A percentile compares a stretch with the other conserved stretches of the same genome.
Evolutionary conservation across 2,888 invertebrate genomes (phyloP).

Genomic region (Venusia cambrica): DNA sequence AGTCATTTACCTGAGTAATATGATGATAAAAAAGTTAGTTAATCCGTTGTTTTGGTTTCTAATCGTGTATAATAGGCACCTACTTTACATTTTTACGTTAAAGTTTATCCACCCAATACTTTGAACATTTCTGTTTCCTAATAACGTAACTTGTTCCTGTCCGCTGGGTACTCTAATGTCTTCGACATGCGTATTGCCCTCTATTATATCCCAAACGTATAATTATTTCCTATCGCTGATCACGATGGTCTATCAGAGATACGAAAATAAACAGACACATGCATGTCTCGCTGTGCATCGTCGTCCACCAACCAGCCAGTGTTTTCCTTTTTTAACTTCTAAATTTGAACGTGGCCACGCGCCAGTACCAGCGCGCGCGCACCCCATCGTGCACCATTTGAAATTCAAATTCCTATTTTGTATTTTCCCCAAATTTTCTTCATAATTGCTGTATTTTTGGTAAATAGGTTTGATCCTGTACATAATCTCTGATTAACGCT

Average conservation of each 20-base stretch:
- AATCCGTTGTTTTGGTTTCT: too few relatives aligned
- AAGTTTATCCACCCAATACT: conserved; percentile 12
- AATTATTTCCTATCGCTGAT: conserved; percentile 18
- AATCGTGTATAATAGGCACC: too few relatives aligned
- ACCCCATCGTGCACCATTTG: conserved; percentile 56
- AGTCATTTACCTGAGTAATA: too few relatives aligned
- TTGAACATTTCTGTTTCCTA: conserved; percentile 2
- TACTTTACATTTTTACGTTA: conserved; percentile 1
- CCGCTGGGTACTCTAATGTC: conserved; percentile 17
- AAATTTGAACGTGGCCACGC: conserved; percentile 73
- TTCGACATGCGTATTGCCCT: conserved; percentile 17
- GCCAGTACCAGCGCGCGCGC: conserved; percentile 67
- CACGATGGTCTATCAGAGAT: conserved; percentile 44
- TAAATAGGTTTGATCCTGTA: conserved; percentile 42
- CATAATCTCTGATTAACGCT: conserved; percentile 20
- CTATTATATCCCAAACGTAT: conserved; percentile 18
- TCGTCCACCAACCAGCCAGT: conserved; percentile 48
- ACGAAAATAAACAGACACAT: conserved; percentile 54
- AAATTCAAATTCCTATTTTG: conserved; percentile 38
- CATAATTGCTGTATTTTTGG: conserved; percentile 41
- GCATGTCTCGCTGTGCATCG: conserved; percentile 76
- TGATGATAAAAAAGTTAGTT: too few relatives aligned
- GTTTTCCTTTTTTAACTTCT: conserved; percentile 65
- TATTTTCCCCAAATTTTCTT: conserved; percentile 21
- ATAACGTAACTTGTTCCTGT: conserved; percentile 16